These are phyloP conservation scores for Mechanitis messenoides DNA, from an alignment of 2,888 invertebrate species.

Conservation along the genomic window DNA sequence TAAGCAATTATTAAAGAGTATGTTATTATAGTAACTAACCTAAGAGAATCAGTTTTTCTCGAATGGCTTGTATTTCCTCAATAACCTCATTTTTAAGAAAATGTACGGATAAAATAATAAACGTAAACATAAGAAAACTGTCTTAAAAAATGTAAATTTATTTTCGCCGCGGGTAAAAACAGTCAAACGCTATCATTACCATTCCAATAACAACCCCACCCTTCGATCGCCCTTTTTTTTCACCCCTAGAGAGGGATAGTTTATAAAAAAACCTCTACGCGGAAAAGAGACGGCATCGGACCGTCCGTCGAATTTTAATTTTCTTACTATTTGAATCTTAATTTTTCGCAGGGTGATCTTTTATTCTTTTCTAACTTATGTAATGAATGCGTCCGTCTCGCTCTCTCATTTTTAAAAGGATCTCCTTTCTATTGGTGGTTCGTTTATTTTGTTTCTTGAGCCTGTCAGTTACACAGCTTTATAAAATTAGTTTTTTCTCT, in stretches of 20 bases:
- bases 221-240: conserved; percentile 17
- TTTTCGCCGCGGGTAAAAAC: conserved; percentile 28
- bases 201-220: conserved; percentile 51
- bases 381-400: conserved; percentile 40
- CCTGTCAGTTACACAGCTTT: conserved; percentile 15
- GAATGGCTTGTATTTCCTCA: too few species aligned
- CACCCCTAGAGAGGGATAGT: conserved; percentile 1
- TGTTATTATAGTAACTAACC: too few species aligned
- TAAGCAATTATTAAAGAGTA: too few species aligned
- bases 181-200: conserved; percentile 52
- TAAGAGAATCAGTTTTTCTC: too few species aligned
- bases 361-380: conserved; percentile 42
- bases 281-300: conserved; percentile 36
- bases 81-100: neutral
- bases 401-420: conserved; percentile 49
- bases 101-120: neutral
- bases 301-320: conserved; percentile 75
- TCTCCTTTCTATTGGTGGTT: conserved; percentile 21
- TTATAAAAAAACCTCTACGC: conserved; percentile 40
- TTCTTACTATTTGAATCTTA: conserved; percentile 77
- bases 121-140: conserved; percentile 13
- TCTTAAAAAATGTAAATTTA: conserved; percentile 32
- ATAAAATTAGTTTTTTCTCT: conserved; percentile 7
- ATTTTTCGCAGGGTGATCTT: conserved; percentile 67
- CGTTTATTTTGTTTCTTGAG: conserved; percentile 25